These are phyloP conservation scores for Leucoraja ocellata DNA, from an alignment of 2,797 vertebrate species.

Conservation along the genomic window DNA sequence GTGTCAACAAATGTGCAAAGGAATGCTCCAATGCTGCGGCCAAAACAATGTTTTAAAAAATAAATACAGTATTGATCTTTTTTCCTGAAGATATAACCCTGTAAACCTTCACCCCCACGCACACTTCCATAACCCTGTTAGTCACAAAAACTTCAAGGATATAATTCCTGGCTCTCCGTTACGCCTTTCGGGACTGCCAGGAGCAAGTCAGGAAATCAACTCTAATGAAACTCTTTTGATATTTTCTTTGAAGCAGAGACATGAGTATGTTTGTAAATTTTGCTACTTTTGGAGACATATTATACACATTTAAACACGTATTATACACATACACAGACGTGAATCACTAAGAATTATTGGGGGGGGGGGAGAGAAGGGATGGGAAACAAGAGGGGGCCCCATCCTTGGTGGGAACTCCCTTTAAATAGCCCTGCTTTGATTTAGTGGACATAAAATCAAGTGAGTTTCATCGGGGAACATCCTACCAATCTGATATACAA, in stretches of 20 bases:
- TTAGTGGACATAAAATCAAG: background rate
- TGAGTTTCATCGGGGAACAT: background rate
- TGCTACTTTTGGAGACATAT: too few species aligned
- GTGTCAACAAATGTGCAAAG: background rate
- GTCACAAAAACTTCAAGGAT: background rate
- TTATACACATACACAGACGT: too few species aligned
- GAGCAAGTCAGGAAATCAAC: background rate
- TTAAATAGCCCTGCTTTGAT: background rate
- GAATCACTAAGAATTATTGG: too few species aligned
- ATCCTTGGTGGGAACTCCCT: too few species aligned
- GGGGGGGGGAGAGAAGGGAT: too few species aligned
- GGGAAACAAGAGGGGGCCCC: too few species aligned
- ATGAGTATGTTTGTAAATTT: too few species aligned
- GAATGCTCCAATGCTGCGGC: background rate
- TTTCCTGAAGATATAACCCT: background rate
- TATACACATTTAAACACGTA: too few species aligned
- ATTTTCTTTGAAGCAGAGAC: background rate
- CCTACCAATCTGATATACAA: background rate
- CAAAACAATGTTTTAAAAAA: background rate
- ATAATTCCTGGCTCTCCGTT: background rate
- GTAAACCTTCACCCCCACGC: background rate
- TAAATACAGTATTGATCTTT: background rate
- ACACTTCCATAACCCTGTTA: background rate
- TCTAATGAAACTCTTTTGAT: background rate
- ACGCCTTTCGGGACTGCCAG: background rate